Conservation (phyloP, 30 jellyfish, hydroid and myxozoan species). For the Aurelia sp. region DNA sequence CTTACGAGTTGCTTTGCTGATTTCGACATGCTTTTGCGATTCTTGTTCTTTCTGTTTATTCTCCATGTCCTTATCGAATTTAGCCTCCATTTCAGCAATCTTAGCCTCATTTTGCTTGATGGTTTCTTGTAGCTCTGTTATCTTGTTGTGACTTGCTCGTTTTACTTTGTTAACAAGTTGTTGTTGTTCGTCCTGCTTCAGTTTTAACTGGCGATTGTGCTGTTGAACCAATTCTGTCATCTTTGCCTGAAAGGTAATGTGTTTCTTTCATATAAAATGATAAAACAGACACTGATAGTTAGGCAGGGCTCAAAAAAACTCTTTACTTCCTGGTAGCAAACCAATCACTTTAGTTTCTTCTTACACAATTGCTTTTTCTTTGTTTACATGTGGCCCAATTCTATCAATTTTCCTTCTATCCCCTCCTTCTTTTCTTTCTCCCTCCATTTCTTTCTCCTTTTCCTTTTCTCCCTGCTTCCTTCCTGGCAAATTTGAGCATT, state of each 20-base stretch:
- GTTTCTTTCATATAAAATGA: too few relatives aligned
- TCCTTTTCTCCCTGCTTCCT: too few relatives aligned
- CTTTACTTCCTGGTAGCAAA: too few relatives aligned
- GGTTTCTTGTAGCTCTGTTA: constrained; percentile 85
- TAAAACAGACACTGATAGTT: too few relatives aligned
- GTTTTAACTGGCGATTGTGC: constrained; percentile 75
- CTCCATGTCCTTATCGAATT: constrained; percentile 73
- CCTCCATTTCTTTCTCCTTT: too few relatives aligned
- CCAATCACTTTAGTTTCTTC: too few relatives aligned
- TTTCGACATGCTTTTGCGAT: constrained; percentile 88
- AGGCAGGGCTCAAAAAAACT: too few relatives aligned
- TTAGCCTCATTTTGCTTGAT: constrained; percentile 79
- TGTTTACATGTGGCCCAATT: too few relatives aligned
- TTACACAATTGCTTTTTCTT: too few relatives aligned
- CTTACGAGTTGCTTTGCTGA: constrained; percentile 79
- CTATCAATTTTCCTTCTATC: too few relatives aligned
- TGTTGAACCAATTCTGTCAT: constrained; percentile 69
- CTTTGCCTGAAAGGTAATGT: constrained; percentile 46
- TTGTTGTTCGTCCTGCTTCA: constrained; percentile 81
- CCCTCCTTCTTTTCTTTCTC: too few relatives aligned
- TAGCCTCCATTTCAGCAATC: constrained; percentile 72
- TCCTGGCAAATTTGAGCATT: too few relatives aligned
- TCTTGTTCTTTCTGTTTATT: constrained; percentile 82
- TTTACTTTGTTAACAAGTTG: constrained; percentile 81
- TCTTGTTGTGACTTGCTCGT: constrained; percentile 64